A percentile compares a stretch with the other conserved stretches of the same genome.
phyloP scores from a whole-genome alignment of 2,888 invertebrate species.

The Ditylenchus weischeri region DNA sequence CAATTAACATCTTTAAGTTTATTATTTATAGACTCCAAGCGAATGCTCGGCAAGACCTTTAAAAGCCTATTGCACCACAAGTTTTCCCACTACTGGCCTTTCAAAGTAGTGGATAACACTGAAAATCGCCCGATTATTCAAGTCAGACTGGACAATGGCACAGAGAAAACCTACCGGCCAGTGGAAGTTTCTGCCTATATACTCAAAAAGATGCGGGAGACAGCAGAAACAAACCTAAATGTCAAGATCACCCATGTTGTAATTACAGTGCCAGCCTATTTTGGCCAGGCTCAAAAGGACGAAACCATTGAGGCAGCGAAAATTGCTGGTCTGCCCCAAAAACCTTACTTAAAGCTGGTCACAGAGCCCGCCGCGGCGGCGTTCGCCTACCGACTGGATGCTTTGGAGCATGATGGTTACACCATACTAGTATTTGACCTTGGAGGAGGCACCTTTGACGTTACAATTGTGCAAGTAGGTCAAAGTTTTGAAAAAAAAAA shows the following conservation, averaged over 20 bases:
- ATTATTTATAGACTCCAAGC: too few relatives aligned
- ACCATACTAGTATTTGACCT: conserved; percentile 1
- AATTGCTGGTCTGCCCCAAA: neutral
- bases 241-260: neutral
- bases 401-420: neutral
- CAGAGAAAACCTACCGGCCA: neutral
- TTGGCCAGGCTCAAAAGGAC: neutral
- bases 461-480: conserved; percentile 5
- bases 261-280: neutral
- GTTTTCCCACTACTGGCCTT: neutral
- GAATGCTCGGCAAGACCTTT: too few relatives aligned
- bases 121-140: neutral
- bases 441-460: conserved; percentile 12
- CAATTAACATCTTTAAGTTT: too few relatives aligned
- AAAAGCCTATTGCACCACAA: too few relatives aligned
- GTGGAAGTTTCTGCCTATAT: neutral
- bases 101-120: neutral
- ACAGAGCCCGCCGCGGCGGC: neutral
- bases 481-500: too few relatives aligned
- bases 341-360: neutral
- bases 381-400: neutral
- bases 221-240: neutral
- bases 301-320: neutral
- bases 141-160: neutral
- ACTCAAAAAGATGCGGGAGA: neutral